Percentiles rank a stretch among this genome's conserved stretches.
Conservation (phyloP, 2,113 vertebrate species). For the Strix aluco region DNA sequence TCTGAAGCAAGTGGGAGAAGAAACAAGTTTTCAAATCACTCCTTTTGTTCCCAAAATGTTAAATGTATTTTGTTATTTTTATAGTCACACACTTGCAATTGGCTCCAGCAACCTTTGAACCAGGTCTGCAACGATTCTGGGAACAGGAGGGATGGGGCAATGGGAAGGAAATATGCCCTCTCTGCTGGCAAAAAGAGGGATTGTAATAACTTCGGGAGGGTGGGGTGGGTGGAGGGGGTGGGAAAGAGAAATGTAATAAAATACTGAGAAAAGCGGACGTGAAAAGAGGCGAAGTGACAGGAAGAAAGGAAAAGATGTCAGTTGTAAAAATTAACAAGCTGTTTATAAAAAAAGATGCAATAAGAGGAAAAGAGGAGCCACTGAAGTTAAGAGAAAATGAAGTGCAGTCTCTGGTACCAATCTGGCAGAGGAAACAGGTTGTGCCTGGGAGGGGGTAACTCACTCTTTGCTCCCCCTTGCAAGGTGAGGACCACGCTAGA, state of each 20-base stretch:
- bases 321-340: neutral
- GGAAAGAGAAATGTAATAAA: neutral
- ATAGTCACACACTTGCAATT: neutral
- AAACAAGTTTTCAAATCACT: neutral
- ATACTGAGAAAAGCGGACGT: neutral
- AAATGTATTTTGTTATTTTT: neutral
- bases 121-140: neutral
- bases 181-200: neutral
- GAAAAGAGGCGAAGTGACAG: neutral
- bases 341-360: neutral
- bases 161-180: neutral
- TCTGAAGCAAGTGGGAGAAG: conserved; percentile 15
- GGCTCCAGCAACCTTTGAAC: neutral
- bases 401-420: rapidly evolving
- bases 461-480: neutral
- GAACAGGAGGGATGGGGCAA: neutral
- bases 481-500: rapidly evolving
- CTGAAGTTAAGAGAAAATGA: neutral
- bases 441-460: neutral
- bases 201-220: neutral
- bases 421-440: neutral
- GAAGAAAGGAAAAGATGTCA: neutral
- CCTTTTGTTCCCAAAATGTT: neutral
- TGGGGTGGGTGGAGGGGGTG: no score
- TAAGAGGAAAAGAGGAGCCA: neutral